Conservation (phyloP, 2,797 vertebrate genomes). For the Sebastes diploproa region DNA sequence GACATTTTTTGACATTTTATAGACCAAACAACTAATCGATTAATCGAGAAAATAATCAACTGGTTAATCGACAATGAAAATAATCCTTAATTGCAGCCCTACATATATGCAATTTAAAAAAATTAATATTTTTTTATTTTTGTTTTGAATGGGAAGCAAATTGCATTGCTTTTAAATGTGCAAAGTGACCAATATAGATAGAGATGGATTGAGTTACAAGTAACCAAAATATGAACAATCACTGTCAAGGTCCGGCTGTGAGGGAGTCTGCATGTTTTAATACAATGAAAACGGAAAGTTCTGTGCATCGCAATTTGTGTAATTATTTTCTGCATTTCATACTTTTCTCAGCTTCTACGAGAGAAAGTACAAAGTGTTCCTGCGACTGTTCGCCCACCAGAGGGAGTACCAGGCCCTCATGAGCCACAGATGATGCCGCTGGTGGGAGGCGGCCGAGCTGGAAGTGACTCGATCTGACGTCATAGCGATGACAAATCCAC, state of each 20-base stretch:
- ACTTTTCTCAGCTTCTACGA: constrained; percentile 87
- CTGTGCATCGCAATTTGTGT: background rate
- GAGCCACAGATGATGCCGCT: constrained; percentile 64
- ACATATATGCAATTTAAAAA: background rate
- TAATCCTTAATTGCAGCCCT: too few species aligned
- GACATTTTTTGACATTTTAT: too few species aligned
- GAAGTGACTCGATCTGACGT: background rate
- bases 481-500: constrained; percentile 14
- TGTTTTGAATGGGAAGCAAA: background rate
- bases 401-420: constrained; percentile 90
- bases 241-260: background rate
- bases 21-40: too few species aligned
- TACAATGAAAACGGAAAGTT: background rate
- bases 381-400: constrained; percentile 90
- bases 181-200: background rate
- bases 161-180: background rate
- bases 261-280: background rate
- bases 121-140: background rate
- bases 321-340: background rate
- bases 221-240: background rate
- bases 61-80: too few species aligned
- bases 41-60: too few species aligned
- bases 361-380: constrained; percentile 92
- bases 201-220: background rate
- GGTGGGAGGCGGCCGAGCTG: constrained; percentile 4